Conservation (phyloP, 2,113 vertebrate genomes). For the Vanacampus margaritifer region DNA sequence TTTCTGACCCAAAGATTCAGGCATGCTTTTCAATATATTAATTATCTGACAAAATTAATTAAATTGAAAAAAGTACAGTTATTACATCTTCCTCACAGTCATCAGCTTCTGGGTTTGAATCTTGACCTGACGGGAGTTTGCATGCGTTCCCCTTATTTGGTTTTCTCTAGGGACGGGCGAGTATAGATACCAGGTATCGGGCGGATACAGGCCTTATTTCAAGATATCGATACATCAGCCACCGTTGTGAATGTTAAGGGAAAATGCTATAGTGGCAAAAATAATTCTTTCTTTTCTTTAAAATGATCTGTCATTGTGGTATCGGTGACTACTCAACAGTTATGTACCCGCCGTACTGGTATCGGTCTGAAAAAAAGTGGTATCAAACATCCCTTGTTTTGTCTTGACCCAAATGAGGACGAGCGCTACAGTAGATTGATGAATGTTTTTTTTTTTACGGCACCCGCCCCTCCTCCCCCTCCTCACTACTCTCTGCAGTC, state of each 20-base stretch:
- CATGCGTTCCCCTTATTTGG: not conserved
- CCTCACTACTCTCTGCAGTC: constrained; percentile 24
- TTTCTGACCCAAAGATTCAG: not conserved
- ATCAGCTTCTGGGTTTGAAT: not conserved
- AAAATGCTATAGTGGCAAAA: too few species aligned
- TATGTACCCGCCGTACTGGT: too few species aligned
- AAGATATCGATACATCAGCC: too few species aligned
- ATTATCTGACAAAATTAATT: not conserved
- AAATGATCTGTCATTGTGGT: too few species aligned
- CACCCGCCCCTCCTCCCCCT: constrained; percentile 39
- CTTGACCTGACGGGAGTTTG: not conserved
- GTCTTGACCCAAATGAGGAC: not conserved
- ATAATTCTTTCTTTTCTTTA: too few species aligned
- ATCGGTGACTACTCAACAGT: too few species aligned
- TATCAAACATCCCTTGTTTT: not conserved
- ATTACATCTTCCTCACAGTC: not conserved
- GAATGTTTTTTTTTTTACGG: constrained; percentile 53
- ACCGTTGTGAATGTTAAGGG: too few species aligned
- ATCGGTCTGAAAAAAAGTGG: too few species aligned
- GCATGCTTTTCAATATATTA: not conserved
- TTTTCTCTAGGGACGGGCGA: too few species aligned
- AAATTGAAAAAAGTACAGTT: not conserved
- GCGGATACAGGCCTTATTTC: too few species aligned
- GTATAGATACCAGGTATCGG: too few species aligned
- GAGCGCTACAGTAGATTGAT: constrained; percentile 1